These are phyloP conservation scores for Agonopterix arenella DNA, from an alignment of 2,888 invertebrate species.

Conservation along the genomic window DNA sequence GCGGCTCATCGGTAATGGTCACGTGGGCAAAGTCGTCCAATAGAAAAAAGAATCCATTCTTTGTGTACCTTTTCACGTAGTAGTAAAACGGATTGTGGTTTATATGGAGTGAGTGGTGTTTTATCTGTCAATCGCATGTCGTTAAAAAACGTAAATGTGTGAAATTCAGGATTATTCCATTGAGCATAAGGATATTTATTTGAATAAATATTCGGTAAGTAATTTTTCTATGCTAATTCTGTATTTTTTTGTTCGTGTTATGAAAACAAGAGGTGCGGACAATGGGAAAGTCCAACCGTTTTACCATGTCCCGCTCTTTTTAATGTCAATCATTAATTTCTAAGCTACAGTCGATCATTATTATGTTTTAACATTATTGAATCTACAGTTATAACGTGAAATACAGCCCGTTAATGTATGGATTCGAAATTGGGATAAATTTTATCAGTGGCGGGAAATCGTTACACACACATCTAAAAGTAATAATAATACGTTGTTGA, in stretches of 20 bases:
- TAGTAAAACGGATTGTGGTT: conserved; percentile 73
- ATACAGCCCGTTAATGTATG: no score
- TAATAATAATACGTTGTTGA: neutral
- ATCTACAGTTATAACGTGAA: no score
- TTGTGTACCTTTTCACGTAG: conserved; percentile 74
- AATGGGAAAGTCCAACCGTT: conserved; percentile 63
- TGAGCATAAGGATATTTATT: conserved; percentile 81
- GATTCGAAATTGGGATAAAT: no score
- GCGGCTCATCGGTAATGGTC: conserved; percentile 37
- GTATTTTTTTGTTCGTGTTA: conserved; percentile 21
- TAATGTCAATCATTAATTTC: conserved; percentile 50
- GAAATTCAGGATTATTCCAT: conserved; percentile 83
- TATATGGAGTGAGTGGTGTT: conserved; percentile 73
- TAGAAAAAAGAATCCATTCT: conserved; percentile 65
- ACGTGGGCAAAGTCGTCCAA: conserved; percentile 74
- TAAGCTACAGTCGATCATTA: neutral
- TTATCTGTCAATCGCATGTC: conserved; percentile 69
- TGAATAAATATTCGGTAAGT: conserved; percentile 84
- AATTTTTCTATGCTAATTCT: conserved; percentile 11
- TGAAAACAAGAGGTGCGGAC: conserved; percentile 43
- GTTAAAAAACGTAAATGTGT: conserved; percentile 78
- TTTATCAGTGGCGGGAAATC: conserved; percentile 55
- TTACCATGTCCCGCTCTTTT: conserved; percentile 71
- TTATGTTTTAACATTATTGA: no score
- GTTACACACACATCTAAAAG: conserved; percentile 4